Conservation (phyloP, 2,113 vertebrate species). For the Dromiciops gliroides region DNA sequence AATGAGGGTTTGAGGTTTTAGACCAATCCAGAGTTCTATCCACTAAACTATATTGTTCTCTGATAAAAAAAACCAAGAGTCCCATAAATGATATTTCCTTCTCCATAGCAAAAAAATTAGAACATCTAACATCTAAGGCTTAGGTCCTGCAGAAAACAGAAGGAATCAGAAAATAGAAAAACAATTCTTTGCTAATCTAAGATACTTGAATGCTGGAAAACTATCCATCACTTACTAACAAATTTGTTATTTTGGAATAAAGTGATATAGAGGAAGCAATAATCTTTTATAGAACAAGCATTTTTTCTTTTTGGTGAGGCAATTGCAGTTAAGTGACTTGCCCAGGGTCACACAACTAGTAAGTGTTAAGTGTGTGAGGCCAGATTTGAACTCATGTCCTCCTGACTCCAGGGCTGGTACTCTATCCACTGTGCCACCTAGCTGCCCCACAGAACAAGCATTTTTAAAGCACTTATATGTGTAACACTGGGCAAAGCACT, state of each 20-base stretch:
- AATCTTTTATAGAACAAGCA: not conserved
- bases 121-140: too few relatives aligned
- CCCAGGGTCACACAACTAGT: too few relatives aligned
- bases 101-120: too few relatives aligned
- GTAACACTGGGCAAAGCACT: not conserved
- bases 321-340: too few relatives aligned
- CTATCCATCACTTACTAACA: not conserved
- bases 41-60: not conserved
- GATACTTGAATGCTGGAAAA: not conserved
- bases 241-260: not conserved
- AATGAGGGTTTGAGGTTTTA: not conserved
- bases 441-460: too few relatives aligned
- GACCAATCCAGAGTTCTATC: not conserved
- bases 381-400: too few relatives aligned
- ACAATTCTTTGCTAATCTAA: not conserved
- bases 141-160: not conserved
- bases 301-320: too few relatives aligned
- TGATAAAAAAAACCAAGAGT: not conserved
- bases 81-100: not conserved
- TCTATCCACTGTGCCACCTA: too few relatives aligned
- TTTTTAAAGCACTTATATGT: not conserved
- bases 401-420: too few relatives aligned
- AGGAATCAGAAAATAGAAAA: not conserved
- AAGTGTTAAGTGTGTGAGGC: too few relatives aligned
- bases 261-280: not conserved